These are phyloP conservation scores for Laupala kohalensis DNA, from an alignment of 1,140 invertebrate species.

Conservation along the genomic window DNA sequence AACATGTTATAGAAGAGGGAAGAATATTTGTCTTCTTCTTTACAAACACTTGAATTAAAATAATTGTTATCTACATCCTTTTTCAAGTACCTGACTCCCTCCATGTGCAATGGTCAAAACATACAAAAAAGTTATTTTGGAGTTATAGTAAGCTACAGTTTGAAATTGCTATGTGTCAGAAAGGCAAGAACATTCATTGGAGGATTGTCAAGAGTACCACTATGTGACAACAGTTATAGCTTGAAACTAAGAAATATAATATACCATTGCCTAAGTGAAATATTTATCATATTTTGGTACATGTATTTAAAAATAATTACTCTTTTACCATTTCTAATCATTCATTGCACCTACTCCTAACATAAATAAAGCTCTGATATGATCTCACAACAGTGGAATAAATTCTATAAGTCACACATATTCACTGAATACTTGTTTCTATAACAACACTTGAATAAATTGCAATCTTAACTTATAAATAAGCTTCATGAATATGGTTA, in stretches of 20 bases:
- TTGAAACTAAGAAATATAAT: neutral
- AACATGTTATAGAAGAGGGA: too few species aligned
- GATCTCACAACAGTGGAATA: neutral
- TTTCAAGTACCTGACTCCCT: too few species aligned
- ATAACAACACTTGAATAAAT: too few species aligned
- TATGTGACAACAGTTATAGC: neutral
- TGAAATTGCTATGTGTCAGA: neutral
- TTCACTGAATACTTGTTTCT: too few species aligned
- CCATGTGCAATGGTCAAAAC: neutral
- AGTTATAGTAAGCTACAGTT: neutral
- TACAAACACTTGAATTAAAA: too few species aligned
- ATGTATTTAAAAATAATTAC: neutral
- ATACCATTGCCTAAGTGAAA: neutral
- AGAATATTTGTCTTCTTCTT: too few species aligned
- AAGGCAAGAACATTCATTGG: neutral
- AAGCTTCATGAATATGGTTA: too few species aligned
- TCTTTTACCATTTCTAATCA: neutral
- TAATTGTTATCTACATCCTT: too few species aligned
- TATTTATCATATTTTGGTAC: neutral
- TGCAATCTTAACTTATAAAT: too few species aligned
- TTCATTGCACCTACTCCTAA: neutral
- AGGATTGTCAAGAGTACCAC: neutral
- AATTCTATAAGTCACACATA: neutral
- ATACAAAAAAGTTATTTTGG: neutral
- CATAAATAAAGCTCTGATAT: neutral